These are phyloP conservation scores for Ailurus styani DNA, from an alignment of 2,113 vertebrate genomes.

Conservation along the genomic window DNA sequence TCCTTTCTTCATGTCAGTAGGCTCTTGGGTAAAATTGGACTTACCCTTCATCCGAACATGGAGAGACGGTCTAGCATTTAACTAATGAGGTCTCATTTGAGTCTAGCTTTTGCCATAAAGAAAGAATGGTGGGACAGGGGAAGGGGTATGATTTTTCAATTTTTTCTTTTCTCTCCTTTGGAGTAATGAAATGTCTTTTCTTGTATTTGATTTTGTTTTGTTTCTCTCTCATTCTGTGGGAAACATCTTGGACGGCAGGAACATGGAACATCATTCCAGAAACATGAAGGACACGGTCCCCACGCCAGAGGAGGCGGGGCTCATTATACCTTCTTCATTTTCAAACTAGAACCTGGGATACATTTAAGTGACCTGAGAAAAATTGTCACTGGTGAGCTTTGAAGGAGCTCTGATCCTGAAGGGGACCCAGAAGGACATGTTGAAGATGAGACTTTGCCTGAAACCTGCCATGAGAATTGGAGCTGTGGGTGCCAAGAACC, in stretches of 20 bases:
- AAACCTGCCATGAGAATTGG: not conserved
- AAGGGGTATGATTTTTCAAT: not conserved
- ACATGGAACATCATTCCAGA: not conserved
- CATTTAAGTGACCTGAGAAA: not conserved
- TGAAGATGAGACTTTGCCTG: not conserved
- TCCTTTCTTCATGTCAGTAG: not conserved
- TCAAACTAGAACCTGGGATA: not conserved
- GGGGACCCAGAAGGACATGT: not conserved
- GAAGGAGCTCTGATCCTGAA: not conserved
- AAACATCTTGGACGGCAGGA: not conserved
- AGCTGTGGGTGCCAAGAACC: not conserved
- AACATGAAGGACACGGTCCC: accelerated
- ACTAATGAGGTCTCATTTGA: not conserved
- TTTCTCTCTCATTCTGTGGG: not conserved
- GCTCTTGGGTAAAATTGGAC: not conserved
- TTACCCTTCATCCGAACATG: not conserved
- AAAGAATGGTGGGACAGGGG: not conserved
- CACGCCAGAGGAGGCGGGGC: no score
- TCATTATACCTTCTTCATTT: not conserved
- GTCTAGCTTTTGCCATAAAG: not conserved
- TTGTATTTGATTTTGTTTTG: not conserved
- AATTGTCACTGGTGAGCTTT: not conserved
- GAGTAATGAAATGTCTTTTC: not conserved
- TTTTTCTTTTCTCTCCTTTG: not conserved
- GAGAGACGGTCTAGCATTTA: not conserved